Evolutionary conservation across 2,113 vertebrate species (phyloP).

Genomic region (Sciurus niger): DNA sequence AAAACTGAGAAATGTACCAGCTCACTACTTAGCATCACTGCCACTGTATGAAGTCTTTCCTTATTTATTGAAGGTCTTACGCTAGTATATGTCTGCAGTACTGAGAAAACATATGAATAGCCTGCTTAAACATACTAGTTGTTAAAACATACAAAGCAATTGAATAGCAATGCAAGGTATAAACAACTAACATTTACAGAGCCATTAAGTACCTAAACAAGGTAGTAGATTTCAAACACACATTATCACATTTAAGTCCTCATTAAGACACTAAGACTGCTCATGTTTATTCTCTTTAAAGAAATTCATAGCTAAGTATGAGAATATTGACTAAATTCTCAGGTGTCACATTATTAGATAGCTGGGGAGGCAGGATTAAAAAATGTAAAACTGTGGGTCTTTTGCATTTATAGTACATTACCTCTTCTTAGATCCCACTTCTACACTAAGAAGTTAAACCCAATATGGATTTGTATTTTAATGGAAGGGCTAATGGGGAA

Average conservation of each 20-base stretch:
- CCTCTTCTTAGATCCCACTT: neutral
- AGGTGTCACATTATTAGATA: constrained; percentile 13
- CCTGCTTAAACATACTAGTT: neutral
- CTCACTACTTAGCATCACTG: neutral
- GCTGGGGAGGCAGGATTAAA: neutral
- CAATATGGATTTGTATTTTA: constrained; percentile 42
- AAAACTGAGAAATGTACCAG: neutral
- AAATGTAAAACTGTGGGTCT: constrained; percentile 7
- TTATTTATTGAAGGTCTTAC: constrained; percentile 23
- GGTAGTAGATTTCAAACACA: constrained; percentile 10
- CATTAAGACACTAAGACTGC: constrained; percentile 31
- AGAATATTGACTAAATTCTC: constrained; percentile 3
- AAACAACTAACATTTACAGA: constrained; percentile 37
- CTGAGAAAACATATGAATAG: constrained; percentile 22
- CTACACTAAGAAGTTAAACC: neutral
- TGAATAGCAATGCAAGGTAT: neutral
- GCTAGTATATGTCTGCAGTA: neutral
- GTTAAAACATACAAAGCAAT: constrained; percentile 61
- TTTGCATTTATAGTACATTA: constrained; percentile 54
- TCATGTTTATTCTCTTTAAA: constrained; percentile 50
- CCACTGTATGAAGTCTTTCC: neutral
- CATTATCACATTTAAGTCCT: constrained; percentile 53
- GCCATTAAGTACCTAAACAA: neutral
- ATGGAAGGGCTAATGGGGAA: neutral
- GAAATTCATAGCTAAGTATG: constrained; percentile 13